A percentile compares a stretch with the other conserved stretches of the same genome.
These are phyloP conservation scores for Pedicia rivosa DNA, from an alignment of 2,888 invertebrate species.

Conservation along the genomic window DNA sequence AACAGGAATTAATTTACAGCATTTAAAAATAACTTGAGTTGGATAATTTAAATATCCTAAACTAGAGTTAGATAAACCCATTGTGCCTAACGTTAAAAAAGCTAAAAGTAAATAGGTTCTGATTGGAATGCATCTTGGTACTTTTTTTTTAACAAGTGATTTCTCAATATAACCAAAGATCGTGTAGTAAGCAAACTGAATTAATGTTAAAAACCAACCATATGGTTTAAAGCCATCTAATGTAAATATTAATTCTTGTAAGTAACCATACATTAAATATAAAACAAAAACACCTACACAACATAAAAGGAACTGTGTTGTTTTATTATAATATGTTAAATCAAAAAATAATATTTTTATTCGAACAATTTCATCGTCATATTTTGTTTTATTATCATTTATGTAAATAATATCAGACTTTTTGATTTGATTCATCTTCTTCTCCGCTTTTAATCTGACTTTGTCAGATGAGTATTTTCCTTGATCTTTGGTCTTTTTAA, in stretches of 20 bases:
- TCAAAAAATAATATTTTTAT: slow-evolving; percentile 54
- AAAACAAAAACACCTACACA: slow-evolving; percentile 70
- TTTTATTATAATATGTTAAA: slow-evolving; percentile 44
- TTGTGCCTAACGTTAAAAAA: slow-evolving; percentile 79
- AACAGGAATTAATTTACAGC: slow-evolving; percentile 93
- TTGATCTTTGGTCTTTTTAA: not conserved
- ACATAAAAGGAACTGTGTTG: slow-evolving; percentile 59
- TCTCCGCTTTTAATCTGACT: too few relatives aligned
- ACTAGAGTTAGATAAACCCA: slow-evolving; percentile 91
- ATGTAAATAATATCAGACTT: not conserved
- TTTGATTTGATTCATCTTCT: too few relatives aligned
- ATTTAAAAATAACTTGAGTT: slow-evolving; percentile 94
- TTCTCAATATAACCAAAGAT: slow-evolving; percentile 61
- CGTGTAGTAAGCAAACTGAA: slow-evolving; percentile 81
- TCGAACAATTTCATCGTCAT: slow-evolving; percentile 8
- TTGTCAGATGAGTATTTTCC: not conserved
- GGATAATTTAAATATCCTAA: slow-evolving; percentile 92
- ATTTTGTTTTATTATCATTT: slow-evolving; percentile 1
- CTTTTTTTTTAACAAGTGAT: slow-evolving; percentile 40
- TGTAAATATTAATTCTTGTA: slow-evolving; percentile 83
- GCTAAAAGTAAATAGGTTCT: slow-evolving; percentile 68
- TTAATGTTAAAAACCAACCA: slow-evolving; percentile 82
- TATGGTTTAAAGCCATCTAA: slow-evolving; percentile 77
- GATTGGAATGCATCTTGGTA: slow-evolving; percentile 60
- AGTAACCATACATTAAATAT: slow-evolving; percentile 81